Conservation (phyloP, 2,797 vertebrate species). For the Lates japonicus region DNA sequence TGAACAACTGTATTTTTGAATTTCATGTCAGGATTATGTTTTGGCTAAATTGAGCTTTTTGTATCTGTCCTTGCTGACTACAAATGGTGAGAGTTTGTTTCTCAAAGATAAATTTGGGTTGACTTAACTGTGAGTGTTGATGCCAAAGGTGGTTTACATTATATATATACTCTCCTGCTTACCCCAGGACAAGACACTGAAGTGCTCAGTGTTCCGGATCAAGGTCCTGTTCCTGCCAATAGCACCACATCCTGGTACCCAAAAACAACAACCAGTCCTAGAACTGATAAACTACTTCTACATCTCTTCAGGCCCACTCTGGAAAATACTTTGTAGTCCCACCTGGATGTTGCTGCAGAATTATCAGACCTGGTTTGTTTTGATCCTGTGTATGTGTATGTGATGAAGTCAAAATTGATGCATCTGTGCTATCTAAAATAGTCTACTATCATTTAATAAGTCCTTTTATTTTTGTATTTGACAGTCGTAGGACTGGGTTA, state of each 20-base stretch:
- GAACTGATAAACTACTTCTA: conserved; percentile 92
- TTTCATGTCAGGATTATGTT: background rate
- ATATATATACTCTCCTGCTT: background rate
- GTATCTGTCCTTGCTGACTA: background rate
- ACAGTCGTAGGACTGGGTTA: too few species aligned
- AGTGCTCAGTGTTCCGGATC: conserved; percentile 90
- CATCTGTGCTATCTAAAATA: background rate
- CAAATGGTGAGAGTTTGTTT: background rate
- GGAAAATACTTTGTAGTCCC: conserved; percentile 92
- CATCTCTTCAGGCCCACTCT: conserved; percentile 90
- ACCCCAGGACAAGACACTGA: conserved; percentile 90
- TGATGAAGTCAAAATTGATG: background rate
- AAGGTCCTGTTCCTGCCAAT: conserved; percentile 87
- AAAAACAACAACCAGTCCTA: conserved; percentile 90
- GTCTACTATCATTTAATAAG: background rate
- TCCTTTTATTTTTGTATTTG: background rate
- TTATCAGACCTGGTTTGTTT: conserved; percentile 77
- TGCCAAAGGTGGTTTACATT: background rate
- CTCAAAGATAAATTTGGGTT: too few species aligned
- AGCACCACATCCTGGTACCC: conserved; percentile 94
- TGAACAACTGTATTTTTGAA: too few species aligned
- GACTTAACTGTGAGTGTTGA: background rate
- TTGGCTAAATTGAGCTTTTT: background rate
- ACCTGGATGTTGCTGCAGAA: conserved; percentile 90
- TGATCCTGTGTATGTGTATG: background rate